phyloP scores from a whole-genome alignment of 2,888 invertebrate species.

The Drosophila falleni region DNA sequence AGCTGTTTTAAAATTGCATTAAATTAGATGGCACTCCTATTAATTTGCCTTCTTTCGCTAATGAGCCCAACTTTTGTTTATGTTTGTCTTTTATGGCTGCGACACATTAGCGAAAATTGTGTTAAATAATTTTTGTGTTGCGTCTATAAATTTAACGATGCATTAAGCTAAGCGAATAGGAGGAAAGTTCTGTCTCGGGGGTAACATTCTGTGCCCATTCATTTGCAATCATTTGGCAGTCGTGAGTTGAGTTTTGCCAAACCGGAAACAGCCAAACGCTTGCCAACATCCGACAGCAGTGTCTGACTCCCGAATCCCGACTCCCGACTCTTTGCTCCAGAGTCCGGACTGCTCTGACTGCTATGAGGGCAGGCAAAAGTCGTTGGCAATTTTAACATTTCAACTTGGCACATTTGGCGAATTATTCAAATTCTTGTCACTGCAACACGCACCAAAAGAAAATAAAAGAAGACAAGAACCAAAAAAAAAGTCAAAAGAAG shows the following conservation, averaged over 20 bases:
- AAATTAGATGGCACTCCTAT: constrained; percentile 20
- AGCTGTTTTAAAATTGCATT: constrained; percentile 7
- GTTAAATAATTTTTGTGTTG: constrained; percentile 66
- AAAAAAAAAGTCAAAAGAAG: constrained; percentile 27
- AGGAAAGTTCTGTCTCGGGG: not conserved
- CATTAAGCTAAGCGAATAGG: constrained; percentile 55
- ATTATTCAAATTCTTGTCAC: constrained; percentile 82
- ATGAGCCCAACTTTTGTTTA: constrained; percentile 48
- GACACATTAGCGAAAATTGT: constrained; percentile 73
- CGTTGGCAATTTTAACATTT: constrained; percentile 77
- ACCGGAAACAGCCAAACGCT: constrained; percentile 72
- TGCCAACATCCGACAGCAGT: constrained; percentile 69
- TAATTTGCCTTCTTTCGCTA: constrained; percentile 13
- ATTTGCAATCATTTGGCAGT: constrained; percentile 81
- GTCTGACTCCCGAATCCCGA: constrained; percentile 1
- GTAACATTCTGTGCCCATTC: constrained; percentile 63
- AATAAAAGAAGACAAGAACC: constrained; percentile 18
- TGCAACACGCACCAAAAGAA: constrained; percentile 58
- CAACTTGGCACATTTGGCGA: constrained; percentile 81
- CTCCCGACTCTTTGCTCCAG: not conserved
- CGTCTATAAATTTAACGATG: constrained; percentile 78
- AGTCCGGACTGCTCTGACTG: not conserved
- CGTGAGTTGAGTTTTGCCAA: constrained; percentile 68
- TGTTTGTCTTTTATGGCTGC: constrained; percentile 47
- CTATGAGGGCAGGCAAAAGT: constrained; percentile 40